Conservation (phyloP, 2,797 vertebrate species). For the Gymnopithys bicolor region DNA sequence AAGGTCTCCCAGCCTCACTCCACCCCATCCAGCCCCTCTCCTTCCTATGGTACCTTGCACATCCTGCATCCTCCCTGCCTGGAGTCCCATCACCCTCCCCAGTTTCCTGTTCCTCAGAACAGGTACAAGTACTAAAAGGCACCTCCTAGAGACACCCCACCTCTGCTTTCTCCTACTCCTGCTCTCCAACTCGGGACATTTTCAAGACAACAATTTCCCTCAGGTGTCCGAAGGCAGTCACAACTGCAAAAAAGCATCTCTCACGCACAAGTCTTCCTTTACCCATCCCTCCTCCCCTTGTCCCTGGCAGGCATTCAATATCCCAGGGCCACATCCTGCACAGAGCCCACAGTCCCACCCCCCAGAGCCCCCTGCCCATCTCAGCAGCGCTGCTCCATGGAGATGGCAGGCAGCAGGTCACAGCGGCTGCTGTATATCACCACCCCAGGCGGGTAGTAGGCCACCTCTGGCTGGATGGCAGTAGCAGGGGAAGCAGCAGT, state of each 20-base stretch:
- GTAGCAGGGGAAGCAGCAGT: constrained; percentile 77
- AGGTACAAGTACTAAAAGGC: background rate
- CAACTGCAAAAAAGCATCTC: background rate
- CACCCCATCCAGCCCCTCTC: background rate
- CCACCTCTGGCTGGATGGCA: background rate
- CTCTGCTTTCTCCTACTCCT: background rate
- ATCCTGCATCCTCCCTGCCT: background rate
- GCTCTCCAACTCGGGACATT: background rate
- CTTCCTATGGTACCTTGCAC: background rate
- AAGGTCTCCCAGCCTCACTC: background rate
- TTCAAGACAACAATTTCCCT: background rate
- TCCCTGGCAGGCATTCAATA: background rate
- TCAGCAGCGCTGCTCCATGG: constrained; percentile 61
- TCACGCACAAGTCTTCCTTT: background rate
- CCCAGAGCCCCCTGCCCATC: background rate
- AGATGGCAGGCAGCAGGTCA: constrained; percentile 83
- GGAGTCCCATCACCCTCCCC: too few relatives aligned
- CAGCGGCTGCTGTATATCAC: constrained; percentile 83
- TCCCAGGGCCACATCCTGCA: background rate
- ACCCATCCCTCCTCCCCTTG: background rate
- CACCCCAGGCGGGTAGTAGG: constrained; percentile 73
- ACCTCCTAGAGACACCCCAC: background rate
- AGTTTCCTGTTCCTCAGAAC: background rate
- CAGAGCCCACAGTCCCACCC: background rate
- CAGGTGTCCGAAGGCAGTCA: background rate